Conservation (phyloP, 2,888 invertebrate genomes). For the Hymenopus coronatus region DNA sequence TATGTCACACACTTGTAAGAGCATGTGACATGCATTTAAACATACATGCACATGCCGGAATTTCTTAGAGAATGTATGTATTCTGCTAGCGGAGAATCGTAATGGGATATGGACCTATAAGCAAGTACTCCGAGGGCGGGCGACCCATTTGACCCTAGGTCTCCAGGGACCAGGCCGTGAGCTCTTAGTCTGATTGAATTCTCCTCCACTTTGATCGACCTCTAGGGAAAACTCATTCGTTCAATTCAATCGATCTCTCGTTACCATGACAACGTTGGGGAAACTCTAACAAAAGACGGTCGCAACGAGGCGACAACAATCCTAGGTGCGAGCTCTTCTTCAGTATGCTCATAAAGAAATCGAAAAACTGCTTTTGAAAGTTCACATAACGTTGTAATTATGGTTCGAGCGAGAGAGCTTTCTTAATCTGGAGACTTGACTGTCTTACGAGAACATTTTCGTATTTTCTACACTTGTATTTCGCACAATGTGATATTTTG, state of each 20-base stretch:
- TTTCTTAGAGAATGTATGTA: not conserved
- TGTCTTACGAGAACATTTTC: too few relatives aligned
- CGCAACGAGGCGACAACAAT: not conserved
- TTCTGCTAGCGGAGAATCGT: not conserved
- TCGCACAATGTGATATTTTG: too few relatives aligned
- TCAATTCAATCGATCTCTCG: not conserved
- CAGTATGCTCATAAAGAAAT: not conserved
- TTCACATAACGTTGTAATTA: too few relatives aligned
- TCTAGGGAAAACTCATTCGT: not conserved
- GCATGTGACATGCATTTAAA: too few relatives aligned
- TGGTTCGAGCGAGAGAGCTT: too few relatives aligned
- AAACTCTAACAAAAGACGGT: not conserved
- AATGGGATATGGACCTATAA: not conserved
- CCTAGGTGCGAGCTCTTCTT: not conserved
- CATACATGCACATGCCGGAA: not conserved
- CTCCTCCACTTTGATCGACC: not conserved
- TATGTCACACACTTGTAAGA: too few relatives aligned
- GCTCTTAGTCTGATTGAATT: constrained; percentile 10
- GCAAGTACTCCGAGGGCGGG: not conserved
- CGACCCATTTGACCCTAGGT: not conserved
- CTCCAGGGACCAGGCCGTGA: not conserved
- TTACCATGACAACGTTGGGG: not conserved
- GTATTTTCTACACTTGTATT: too few relatives aligned
- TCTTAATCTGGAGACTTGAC: too few relatives aligned
- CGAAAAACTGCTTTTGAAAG: too few relatives aligned